These are phyloP conservation scores for Drosophila repletoides DNA, from an alignment of 1,140 invertebrate species.

Conservation along the genomic window DNA sequence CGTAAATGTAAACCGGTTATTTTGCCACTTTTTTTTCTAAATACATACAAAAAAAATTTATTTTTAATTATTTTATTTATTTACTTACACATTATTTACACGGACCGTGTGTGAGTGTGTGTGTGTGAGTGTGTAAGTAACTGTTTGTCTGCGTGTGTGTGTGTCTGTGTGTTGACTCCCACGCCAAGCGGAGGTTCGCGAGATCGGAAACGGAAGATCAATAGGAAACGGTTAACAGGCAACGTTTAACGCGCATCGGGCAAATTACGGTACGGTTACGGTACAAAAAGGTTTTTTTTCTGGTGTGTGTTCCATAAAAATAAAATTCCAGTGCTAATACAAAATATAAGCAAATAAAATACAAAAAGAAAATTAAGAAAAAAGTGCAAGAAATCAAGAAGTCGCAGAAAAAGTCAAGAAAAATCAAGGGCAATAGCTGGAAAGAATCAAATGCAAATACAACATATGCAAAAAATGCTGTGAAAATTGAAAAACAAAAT, in stretches of 20 bases:
- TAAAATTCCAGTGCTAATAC: slow-evolving; percentile 17
- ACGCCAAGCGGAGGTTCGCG: slow-evolving; percentile 8
- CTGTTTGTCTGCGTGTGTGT: background rate
- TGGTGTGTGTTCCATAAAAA: slow-evolving; percentile 32
- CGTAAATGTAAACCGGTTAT: slow-evolving; percentile 32
- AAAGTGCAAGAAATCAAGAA: slow-evolving; percentile 15
- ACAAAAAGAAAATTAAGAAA: background rate
- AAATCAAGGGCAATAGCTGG: slow-evolving; percentile 6
- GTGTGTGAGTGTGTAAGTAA: background rate
- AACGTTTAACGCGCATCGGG: no score
- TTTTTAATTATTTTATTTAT: no score
- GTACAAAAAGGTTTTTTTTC: slow-evolving; percentile 30
- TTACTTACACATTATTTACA: slow-evolving; percentile 1
- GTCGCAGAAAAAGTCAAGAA: slow-evolving; percentile 7
- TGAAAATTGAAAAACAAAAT: slow-evolving; percentile 29
- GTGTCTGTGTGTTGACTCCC: slow-evolving; percentile 25
- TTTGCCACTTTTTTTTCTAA: slow-evolving; percentile 7
- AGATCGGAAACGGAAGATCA: background rate
- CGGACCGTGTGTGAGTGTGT: background rate
- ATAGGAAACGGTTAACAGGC: slow-evolving; percentile 3
- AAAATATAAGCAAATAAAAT: no score
- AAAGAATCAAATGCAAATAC: slow-evolving; percentile 28
- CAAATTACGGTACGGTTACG: slow-evolving; percentile 16
- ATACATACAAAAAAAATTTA: no score
- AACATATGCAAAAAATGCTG: slow-evolving; percentile 19